Base-by-base conservation (phyloP, 2,888 invertebrate genomes). In the Melieria crassipennis region DNA sequence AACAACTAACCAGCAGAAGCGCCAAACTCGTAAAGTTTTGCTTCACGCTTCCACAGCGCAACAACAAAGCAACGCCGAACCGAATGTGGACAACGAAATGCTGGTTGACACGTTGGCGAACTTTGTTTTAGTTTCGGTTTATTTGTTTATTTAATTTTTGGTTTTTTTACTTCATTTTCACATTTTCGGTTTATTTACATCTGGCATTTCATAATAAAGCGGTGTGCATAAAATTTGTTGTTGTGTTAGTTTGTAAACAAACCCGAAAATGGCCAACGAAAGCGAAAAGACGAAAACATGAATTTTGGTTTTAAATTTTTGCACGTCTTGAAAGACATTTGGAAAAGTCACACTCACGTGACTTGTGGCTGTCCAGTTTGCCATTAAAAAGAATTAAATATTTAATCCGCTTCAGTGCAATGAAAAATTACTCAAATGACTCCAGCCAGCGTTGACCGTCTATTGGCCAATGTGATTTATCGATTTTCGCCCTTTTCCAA, bases 161-260 rank as follows among this genome's bases (percentile, higher is more conserved):
- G 9, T 10, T 63, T 11, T 60, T 65, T 50, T 11, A 57, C 13
- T 30, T 64, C 46, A 50, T 58, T 62, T 66, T 71, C 5, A 7
- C 30, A 47, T 30, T 30, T 30, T 52, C 57, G 5, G 47, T 46
- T 47, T 11, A 48, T 47, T 62, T 62, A 47, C 16, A 48, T 16
- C 9, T 47, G 4, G 7, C 48, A 58, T 58, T 58, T 58, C 58
- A 43, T 42, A 30, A 58, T 42, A 63, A 48, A 50, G 4, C 55
- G 52, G 52, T 64, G 64, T 64, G 60, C 50, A 69, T 62, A 61
- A 62, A 58, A 62, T 68, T 62, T 63, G 57, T 48, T 63, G 48
- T 55, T 69, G 56, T 52, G 11, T 43, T 66, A 7, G 30, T 30
- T 55, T 30, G 30, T 30, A 30, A 30, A 30, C 30, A 30, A 30